A percentile compares a stretch with the other conserved stretches of the same genome.
Conservation (phyloP, 2,888 invertebrate species). For the Sericinus montela region DNA sequence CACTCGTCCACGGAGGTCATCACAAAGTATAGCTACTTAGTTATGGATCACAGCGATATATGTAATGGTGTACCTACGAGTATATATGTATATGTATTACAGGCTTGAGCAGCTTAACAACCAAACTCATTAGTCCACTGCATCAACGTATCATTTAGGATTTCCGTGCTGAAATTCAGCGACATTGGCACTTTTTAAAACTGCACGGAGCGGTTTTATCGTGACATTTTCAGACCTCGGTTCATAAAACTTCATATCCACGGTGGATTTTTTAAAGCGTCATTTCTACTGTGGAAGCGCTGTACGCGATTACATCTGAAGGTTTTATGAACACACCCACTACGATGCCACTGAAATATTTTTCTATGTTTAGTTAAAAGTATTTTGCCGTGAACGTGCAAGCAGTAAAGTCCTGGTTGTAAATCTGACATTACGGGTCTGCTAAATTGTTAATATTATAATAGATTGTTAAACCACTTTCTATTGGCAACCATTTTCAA, state of each 20-base stretch:
- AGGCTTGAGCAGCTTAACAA: too few species aligned
- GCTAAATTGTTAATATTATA: too few species aligned
- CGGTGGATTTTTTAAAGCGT: conserved; percentile 16
- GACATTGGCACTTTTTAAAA: background rate
- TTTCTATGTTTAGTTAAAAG: conserved; percentile 10
- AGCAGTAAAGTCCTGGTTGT: background rate
- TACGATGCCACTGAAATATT: conserved; percentile 7
- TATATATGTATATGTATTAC: too few species aligned
- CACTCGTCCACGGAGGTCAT: too few species aligned
- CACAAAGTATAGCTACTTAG: too few species aligned
- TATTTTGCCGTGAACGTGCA: conserved; percentile 6
- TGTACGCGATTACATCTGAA: conserved; percentile 14
- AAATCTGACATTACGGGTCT: conserved; percentile 11
- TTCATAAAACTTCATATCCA: conserved; percentile 13
- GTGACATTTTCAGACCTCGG: conserved; percentile 6
- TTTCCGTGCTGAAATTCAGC: conserved; percentile 4
- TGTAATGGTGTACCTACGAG: too few species aligned
- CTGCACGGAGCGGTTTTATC: conserved; percentile 1
- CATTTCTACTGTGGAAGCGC: conserved; percentile 10
- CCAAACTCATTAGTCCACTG: background rate
- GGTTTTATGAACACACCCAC: conserved; percentile 10
- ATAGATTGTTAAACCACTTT: too few species aligned
- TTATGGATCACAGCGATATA: too few species aligned
- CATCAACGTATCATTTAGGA: conserved; percentile 1
- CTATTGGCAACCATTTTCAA: too few species aligned